These are phyloP conservation scores for Nerophis lumbriciformis DNA, from an alignment of 2,113 vertebrate genomes.

Conservation along the genomic window DNA sequence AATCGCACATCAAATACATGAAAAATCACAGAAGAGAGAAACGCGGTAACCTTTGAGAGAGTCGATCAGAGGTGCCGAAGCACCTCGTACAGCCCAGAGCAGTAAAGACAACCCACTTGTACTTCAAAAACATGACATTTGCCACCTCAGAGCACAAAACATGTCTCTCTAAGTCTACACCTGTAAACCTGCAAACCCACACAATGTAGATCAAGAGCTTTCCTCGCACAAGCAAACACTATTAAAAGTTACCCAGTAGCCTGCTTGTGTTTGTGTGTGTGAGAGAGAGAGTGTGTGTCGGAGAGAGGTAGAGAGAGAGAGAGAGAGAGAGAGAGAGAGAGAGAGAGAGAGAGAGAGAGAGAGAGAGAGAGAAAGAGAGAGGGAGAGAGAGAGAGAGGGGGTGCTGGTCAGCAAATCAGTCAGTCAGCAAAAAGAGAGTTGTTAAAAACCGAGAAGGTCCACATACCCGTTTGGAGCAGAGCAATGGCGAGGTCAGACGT, in stretches of 20 bases:
- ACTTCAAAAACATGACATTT: conserved; percentile 72
- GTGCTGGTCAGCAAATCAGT: conserved; percentile 60
- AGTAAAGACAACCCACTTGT: conserved; percentile 71
- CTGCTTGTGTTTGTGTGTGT: conserved; percentile 6
- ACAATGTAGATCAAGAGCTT: conserved; percentile 51
- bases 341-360: conserved; percentile 27
- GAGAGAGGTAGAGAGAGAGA: not conserved
- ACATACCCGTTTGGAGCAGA: conserved; percentile 65
- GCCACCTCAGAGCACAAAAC: conserved; percentile 67
- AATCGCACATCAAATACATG: conserved; percentile 64
- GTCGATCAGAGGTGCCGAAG: conserved; percentile 68
- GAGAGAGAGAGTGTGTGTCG: not conserved
- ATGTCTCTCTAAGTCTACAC: conserved; percentile 62
- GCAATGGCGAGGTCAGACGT: conserved; percentile 39
- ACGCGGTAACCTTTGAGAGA: conserved; percentile 70
- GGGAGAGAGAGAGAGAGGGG: conserved; percentile 37
- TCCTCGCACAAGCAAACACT: conserved; percentile 50
- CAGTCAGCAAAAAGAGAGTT: conserved; percentile 52
- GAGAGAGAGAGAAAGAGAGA: conserved; percentile 3
- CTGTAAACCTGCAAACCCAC: conserved; percentile 67
- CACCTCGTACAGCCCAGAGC: conserved; percentile 67
- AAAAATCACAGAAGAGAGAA: conserved; percentile 63
- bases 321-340: not conserved
- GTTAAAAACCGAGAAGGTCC: conserved; percentile 43
- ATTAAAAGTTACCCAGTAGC: conserved; percentile 60